phyloP scores from a whole-genome alignment of 2,888 invertebrate species.

The Diaprepes abbreviatus region DNA sequence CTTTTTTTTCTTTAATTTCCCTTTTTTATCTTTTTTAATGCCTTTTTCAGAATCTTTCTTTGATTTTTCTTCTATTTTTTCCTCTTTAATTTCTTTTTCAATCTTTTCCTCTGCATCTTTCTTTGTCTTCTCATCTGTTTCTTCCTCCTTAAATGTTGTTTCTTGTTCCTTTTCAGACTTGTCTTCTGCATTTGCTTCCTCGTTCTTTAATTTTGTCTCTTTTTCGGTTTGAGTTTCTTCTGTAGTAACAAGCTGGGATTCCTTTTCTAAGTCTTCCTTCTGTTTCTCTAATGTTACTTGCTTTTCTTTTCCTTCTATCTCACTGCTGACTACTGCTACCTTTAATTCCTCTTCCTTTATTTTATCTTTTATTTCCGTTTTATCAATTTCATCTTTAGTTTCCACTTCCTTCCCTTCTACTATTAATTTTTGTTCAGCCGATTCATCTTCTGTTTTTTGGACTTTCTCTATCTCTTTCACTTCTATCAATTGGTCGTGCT shows the following conservation, averaged over 20 bases:
- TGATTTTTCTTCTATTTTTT: slow-evolving; percentile 46
- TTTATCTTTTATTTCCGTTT: slow-evolving; percentile 23
- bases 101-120: slow-evolving; percentile 51
- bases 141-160: not conserved
- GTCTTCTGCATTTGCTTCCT: slow-evolving; percentile 32
- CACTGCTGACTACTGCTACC: slow-evolving; percentile 48
- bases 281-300: slow-evolving; percentile 49
- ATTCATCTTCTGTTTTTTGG: slow-evolving; percentile 40
- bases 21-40: slow-evolving; percentile 50
- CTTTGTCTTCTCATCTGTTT: slow-evolving; percentile 41
- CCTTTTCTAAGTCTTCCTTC: slow-evolving; percentile 27
- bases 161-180: slow-evolving; percentile 45
- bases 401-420: not conserved
- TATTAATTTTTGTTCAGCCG: slow-evolving; percentile 12
- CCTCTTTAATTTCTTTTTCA: slow-evolving; percentile 39
- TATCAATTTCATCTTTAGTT: too few relatives aligned
- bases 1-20: slow-evolving; percentile 39
- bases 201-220: slow-evolving; percentile 46
- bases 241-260: slow-evolving; percentile 55
- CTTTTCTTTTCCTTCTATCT: slow-evolving; percentile 49
- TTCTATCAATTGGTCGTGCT: slow-evolving; percentile 34
- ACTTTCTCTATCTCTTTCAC: slow-evolving; percentile 39
- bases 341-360: slow-evolving; percentile 41
- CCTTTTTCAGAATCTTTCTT: slow-evolving; percentile 51
- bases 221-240: slow-evolving; percentile 31